These are phyloP conservation scores for Stegastes partitus DNA, from an alignment of 2,113 vertebrate species.

Conservation along the genomic window DNA sequence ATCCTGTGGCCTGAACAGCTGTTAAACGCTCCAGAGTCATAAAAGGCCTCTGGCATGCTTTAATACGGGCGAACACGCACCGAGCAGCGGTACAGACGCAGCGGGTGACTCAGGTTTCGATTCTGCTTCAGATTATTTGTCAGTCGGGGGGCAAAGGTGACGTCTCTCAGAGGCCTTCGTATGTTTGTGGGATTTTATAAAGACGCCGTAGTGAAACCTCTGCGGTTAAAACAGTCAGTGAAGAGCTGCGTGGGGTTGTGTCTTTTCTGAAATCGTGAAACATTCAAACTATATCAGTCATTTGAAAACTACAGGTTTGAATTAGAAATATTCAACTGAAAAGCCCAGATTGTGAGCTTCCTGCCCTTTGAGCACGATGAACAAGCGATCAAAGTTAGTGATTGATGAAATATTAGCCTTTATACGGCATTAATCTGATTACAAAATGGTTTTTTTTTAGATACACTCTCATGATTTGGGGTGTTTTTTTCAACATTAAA, in stretches of 20 bases:
- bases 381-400: slow-evolving; percentile 47
- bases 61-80: neutral
- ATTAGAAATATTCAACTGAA: neutral
- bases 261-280: neutral
- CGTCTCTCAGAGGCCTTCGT: slow-evolving; percentile 4
- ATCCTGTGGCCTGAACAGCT: neutral
- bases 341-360: neutral
- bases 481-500: neutral
- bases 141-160: slow-evolving; percentile 48
- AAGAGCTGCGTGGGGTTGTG: neutral
- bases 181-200: neutral
- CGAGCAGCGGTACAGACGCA: neutral
- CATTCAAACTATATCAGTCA: neutral
- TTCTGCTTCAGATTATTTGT: slow-evolving; percentile 40
- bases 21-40: neutral
- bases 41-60: neutral
- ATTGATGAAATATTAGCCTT: slow-evolving; percentile 11
- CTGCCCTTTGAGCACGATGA: slow-evolving; percentile 35
- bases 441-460: neutral
- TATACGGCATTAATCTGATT: slow-evolving; percentile 36
- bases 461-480: neutral
- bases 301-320: neutral
- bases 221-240: neutral
- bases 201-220: neutral
- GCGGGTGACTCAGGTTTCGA: slow-evolving; percentile 30